Base-by-base conservation (phyloP, 2,888 invertebrate species). In the Beris chalybata region DNA sequence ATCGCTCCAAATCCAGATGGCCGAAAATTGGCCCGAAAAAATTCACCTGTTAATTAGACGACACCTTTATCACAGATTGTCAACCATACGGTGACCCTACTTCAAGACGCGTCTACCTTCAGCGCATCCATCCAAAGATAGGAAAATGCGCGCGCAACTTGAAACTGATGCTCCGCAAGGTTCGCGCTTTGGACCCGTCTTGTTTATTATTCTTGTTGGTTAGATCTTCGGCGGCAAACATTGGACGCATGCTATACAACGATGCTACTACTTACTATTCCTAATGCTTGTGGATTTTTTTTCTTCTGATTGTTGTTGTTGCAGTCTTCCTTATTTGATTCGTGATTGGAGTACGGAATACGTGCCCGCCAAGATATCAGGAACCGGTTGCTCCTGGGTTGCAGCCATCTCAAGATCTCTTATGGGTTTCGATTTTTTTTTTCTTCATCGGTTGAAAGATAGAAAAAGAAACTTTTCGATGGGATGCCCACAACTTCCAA, bases 1-100 rank as follows among this genome's bases (percentile, higher is more conserved):
- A 48, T 59, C 50, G 50, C 22, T 22, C 22, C 1, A 22, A 22
- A 22, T 61, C 61, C 61, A 61, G 61, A 61, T 61, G 61, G 50
- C 38, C 3, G 38, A 38, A 52, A 15, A 47, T 61, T 50, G 22
- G 43, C 13, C 6, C 13, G 52, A 15, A 52, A n/a, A 38, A 52
- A 52, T 61, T 61, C 61, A 61, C 61, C 61, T 61, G 61, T 61
- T 61, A 61, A 61, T 61, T 61, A 61, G 61, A 61, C 32, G 52
- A 38, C 38, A 29, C 61, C 50, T 48, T 32, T 50, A 50, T 61
- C 61, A 22, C 61, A 61, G 22, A 50, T 43, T 61, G 61, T 61
- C 61, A 61, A 61, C 61, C 61, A 61, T 61, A 61, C 50, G 61
- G 32, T 38, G 61, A 61, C 61, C 61, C 61, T 61, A 9, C 47